A percentile compares a stretch with the other conserved stretches of the same genome.
Conservation (phyloP, 2,113 vertebrate genomes). For the Haemorhous mexicanus region DNA sequence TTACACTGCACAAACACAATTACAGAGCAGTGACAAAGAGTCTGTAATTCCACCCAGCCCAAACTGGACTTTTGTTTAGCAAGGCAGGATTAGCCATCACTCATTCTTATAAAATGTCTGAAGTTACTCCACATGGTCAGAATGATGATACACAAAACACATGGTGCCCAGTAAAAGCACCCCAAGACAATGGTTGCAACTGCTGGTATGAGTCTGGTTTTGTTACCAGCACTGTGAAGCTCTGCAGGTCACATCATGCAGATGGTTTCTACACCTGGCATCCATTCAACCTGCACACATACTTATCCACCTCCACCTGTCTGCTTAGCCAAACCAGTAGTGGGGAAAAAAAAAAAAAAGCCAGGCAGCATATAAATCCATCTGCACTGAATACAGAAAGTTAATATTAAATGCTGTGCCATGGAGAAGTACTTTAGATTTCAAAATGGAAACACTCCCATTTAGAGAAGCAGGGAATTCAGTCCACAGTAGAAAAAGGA, state of each 20-base stretch:
- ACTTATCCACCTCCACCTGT: background rate
- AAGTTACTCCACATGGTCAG: background rate
- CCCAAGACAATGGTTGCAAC: background rate
- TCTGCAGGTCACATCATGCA: background rate
- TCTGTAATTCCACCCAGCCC: background rate
- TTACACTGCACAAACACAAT: background rate
- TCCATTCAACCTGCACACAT: background rate
- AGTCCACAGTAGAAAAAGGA: background rate
- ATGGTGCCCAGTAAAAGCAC: background rate
- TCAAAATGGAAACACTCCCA: background rate
- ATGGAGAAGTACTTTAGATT: background rate
- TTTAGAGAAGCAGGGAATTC: background rate
- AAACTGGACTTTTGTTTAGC: background rate
- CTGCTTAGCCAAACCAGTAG: background rate
- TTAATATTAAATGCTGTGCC: background rate
- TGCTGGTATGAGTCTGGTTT: background rate
- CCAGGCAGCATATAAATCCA: background rate
- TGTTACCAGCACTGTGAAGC: background rate
- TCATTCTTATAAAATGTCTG: background rate
- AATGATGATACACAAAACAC: background rate
- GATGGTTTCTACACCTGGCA: background rate
- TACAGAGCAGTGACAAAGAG: background rate
- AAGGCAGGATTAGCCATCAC: background rate
- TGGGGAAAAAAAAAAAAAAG: background rate
- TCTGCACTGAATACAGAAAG: background rate